Evolutionary conservation across 2,888 invertebrate genomes (phyloP).

Genomic region (Timema cristinae): DNA sequence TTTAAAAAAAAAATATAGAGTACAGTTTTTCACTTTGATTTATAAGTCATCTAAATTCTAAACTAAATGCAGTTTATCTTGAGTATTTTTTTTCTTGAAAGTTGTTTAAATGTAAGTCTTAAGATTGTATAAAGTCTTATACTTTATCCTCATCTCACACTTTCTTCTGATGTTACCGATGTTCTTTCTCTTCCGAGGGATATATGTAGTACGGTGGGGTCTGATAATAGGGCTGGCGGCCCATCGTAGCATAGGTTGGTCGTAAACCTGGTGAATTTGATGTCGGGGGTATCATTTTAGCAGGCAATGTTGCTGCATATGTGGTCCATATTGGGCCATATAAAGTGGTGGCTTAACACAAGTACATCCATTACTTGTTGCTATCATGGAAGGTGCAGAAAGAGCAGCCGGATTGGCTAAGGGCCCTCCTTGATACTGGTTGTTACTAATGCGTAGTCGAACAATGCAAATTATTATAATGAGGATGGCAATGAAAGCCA

Average conservation of each 20-base stretch:
- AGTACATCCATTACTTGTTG: conserved; percentile 48
- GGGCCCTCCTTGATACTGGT: conserved; percentile 65
- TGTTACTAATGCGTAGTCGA: conserved; percentile 63
- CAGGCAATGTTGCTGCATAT: conserved; percentile 53
- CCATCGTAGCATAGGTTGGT: conserved; percentile 59
- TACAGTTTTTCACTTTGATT: too few species aligned
- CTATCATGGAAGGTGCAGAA: conserved; percentile 24
- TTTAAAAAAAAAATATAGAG: too few species aligned
- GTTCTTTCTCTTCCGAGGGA: conserved; percentile 42
- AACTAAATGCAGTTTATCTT: too few species aligned
- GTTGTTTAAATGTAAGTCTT: background rate
- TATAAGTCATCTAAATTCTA: too few species aligned
- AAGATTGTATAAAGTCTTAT: too few species aligned
- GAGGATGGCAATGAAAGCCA: conserved; percentile 83
- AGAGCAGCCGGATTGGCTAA: conserved; percentile 46
- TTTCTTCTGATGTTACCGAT: conserved; percentile 31
- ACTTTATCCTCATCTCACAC: too few species aligned
- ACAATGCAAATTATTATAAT: conserved; percentile 88
- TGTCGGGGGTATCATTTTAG: conserved; percentile 37
- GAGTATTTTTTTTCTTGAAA: too few species aligned
- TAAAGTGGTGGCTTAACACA: conserved; percentile 53
- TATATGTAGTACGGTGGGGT: conserved; percentile 42
- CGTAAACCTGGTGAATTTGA: conserved; percentile 50
- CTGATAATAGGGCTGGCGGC: conserved; percentile 54
- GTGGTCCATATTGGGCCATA: conserved; percentile 54